Evolutionary conservation across 2,888 invertebrate genomes (phyloP), one percentile per base, ranked within the genome.

Genomic region (Eilema sororculum): DNA sequence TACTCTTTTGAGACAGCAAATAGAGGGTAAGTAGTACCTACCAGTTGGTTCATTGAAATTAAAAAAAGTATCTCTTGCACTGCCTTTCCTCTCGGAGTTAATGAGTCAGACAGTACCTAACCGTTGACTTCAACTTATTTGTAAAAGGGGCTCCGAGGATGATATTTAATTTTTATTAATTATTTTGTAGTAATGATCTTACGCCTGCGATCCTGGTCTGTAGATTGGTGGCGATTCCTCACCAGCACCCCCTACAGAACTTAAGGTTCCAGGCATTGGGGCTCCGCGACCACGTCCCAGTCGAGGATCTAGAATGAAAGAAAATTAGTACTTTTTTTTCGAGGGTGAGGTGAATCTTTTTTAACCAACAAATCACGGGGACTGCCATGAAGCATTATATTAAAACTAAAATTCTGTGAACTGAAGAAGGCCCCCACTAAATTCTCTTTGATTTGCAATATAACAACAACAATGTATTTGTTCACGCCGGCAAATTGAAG

Each of bases 201-300:
- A 94, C 93, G 94, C 93, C 78, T 95, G 95, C 8, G 92, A 91
- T 46, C 93, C 94, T 9, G 95, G 95, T 22, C 90, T 82, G 84
- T 91, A 94, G 9, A 91, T 63, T 0, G 95, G 95, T 3, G 95
- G 95, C 0, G 91, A 88, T 73, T 90, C 90, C 78, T 94, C 94
- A 0, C 78, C 84, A 2, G 75, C 79, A 0, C 90, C 93, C 2
- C 94, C 94, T 30, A 94, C 86, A 1, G 94, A 94, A 75, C 92
- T 93, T 37, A 94, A 88, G 13, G 92, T 89, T 24, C 95, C 94
- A 0, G 92, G 90, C 72, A 90, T 70, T 0, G 93, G 91, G 0
- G 78, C 78, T 3, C 86, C 84, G 9, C 82, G 84, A 12, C 72
- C 61, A 0, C 85, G 84, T 0, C 78, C 63, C 16, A 79, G 57